Evolutionary conservation across 1,140 invertebrate genomes (phyloP).

Genomic region (Drosophila bocqueti): DNA sequence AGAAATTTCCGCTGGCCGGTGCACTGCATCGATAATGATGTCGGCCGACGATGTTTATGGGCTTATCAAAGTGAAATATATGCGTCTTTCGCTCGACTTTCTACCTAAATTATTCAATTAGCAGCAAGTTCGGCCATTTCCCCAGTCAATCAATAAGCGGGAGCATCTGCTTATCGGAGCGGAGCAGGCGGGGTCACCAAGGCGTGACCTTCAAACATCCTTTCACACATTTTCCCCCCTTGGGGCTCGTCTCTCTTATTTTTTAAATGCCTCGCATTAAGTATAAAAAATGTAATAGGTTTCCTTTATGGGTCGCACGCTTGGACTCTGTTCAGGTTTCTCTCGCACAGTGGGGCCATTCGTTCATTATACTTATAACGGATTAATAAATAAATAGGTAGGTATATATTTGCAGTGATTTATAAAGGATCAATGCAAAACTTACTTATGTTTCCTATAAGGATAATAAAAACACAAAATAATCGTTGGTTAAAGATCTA

Average conservation of each 20-base stretch:
- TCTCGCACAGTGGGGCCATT: neutral
- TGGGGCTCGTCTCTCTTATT: constrained; percentile 33
- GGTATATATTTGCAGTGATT: neutral
- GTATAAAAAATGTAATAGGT: constrained; percentile 73
- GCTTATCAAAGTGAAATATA: constrained; percentile 56
- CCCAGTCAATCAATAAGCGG: constrained; percentile 37
- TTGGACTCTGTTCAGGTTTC: constrained; percentile 26
- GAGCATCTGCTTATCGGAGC: constrained; percentile 57
- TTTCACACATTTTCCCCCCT: constrained; percentile 47
- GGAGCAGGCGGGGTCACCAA: constrained; percentile 40
- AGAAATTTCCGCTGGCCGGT: constrained; percentile 39
- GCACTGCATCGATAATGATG: constrained; percentile 55
- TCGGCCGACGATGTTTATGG: constrained; percentile 37
- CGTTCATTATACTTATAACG: neutral
- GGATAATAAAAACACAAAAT: neutral
- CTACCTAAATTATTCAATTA: constrained; percentile 60
- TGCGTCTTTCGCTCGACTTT: constrained; percentile 26
- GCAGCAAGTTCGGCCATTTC: constrained; percentile 33
- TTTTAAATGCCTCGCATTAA: constrained; percentile 66
- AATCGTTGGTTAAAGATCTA: neutral
- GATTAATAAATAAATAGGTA: neutral
- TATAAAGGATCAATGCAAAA: neutral
- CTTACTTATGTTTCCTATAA: neutral
- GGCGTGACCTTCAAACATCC: constrained; percentile 74
- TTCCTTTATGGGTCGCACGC: constrained; percentile 58